These are phyloP conservation scores for Pseudanteris insignis DNA, from an alignment of 2,888 invertebrate species.

Conservation along the genomic window DNA sequence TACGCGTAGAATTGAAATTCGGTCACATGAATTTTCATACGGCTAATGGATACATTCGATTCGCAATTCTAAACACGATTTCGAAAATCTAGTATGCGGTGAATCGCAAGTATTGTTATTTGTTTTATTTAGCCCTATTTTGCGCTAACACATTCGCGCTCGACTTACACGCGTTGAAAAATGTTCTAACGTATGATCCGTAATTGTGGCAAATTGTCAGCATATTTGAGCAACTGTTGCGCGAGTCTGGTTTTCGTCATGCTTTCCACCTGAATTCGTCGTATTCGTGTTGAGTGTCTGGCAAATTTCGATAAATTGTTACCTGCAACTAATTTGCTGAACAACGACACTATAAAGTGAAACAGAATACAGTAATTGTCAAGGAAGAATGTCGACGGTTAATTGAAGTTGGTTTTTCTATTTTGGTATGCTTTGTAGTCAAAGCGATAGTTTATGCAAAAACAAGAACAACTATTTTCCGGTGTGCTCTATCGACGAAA, in stretches of 20 bases:
- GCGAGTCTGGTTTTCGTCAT: conserved; percentile 2
- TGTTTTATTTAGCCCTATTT: no score
- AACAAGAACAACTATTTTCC: no score
- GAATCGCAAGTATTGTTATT: no score
- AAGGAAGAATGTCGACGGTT: not conserved
- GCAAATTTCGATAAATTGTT: conserved; percentile 3
- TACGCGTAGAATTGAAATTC: no score
- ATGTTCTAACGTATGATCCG: not conserved
- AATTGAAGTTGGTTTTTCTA: not conserved
- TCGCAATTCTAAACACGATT: no score
- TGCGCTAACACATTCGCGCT: no score
- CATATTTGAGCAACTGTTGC: conserved; percentile 9
- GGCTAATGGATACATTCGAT: no score
- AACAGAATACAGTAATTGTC: conserved; percentile 1
- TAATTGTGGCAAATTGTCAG: conserved; percentile 5
- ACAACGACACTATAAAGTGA: not conserved
- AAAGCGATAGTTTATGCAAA: no score
- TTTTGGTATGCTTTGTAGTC: not conserved
- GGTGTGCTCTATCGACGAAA: no score
- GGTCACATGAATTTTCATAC: no score
- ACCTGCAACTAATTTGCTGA: not conserved
- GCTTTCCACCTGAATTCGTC: conserved; percentile 4
- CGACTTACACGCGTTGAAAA: no score
- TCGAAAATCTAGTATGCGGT: no score
- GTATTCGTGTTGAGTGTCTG: conserved; percentile 6